A percentile compares a stretch with the other conserved stretches of the same genome.
Conservation (phyloP, 2,888 invertebrate genomes). For the Ectemnius continuus region DNA sequence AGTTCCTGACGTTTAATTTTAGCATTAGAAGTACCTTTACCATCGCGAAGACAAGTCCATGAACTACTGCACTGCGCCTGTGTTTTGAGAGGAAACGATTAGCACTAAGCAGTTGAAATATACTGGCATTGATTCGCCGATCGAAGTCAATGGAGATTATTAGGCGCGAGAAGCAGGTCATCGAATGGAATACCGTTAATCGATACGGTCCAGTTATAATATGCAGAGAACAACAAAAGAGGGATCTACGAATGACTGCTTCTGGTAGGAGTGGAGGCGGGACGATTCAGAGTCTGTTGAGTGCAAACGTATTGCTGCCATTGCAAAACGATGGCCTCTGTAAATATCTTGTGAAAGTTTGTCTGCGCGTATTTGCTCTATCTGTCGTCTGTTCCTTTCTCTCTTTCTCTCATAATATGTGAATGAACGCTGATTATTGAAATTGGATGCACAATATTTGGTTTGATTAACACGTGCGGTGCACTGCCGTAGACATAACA, state of each 20-base stretch:
- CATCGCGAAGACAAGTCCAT: not conserved
- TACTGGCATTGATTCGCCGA: not conserved
- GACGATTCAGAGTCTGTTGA: not conserved
- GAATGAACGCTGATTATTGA: not conserved
- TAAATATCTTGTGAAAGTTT: conserved; percentile 4
- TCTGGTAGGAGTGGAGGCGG: not conserved
- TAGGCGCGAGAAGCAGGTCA: not conserved
- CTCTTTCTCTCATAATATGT: not conserved
- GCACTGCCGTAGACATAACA: no score
- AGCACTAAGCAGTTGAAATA: no score
- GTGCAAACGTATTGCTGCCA: not conserved
- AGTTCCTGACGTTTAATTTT: conserved; percentile 6
- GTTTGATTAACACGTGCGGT: no score
- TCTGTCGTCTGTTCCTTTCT: not conserved
- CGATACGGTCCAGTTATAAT: conserved; percentile 31
- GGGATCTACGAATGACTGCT: not conserved
- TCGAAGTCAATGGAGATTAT: not conserved
- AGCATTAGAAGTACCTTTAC: not conserved
- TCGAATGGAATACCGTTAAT: conserved; percentile 32
- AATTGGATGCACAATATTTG: not conserved
- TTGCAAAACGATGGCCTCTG: conserved; percentile 2
- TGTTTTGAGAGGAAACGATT: no score
- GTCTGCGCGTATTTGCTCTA: not conserved
- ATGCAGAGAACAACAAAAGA: not conserved
- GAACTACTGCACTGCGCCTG: no score